Evolutionary conservation across 2,113 vertebrate species (phyloP).

Genomic region (Loxodonta africana): DNA sequence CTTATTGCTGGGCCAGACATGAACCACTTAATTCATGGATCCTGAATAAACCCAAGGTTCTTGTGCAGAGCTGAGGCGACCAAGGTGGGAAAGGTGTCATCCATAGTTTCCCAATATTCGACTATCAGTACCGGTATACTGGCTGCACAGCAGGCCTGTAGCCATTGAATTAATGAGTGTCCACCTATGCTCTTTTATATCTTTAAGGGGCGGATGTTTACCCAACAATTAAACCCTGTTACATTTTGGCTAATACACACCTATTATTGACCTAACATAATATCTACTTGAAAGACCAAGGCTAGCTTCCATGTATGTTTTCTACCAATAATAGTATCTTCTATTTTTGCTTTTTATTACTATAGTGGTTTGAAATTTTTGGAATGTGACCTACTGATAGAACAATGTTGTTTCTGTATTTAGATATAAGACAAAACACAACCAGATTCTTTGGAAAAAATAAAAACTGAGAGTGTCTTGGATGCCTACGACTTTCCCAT

Average conservation of each 20-base stretch:
- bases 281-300: background rate
- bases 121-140: background rate
- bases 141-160: background rate
- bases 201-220: slow-evolving; percentile 5
- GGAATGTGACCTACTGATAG: background rate
- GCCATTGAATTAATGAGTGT: background rate
- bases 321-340: background rate
- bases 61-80: background rate
- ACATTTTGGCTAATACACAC: background rate
- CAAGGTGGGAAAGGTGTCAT: background rate
- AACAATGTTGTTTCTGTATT: background rate
- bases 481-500: rapidly evolving
- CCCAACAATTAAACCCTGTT: slow-evolving; percentile 19
- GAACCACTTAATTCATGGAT: background rate
- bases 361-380: slow-evolving; percentile 2
- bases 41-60: background rate
- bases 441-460: background rate
- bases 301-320: background rate
- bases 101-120: background rate
- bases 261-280: background rate
- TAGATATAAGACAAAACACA: background rate
- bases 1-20: background rate
- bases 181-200: background rate
- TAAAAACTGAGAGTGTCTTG: background rate
- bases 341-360: slow-evolving; percentile 8